Conservation (phyloP, 2,113 vertebrate species). For the Micronycteris hirsuta region DNA sequence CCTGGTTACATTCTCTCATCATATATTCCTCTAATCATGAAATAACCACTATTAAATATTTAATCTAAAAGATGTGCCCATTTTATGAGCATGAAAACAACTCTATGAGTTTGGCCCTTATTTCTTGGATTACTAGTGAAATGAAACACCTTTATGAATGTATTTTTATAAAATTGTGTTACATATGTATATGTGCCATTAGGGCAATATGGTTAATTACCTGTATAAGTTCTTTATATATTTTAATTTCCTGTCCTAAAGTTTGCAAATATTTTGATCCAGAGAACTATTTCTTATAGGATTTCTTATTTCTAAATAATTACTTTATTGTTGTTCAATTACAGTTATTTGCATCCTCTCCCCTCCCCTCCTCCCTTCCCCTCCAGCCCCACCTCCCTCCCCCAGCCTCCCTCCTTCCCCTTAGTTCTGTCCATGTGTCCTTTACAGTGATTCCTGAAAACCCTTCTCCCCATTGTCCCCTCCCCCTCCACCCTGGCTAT, state of each 20-base stretch:
- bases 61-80: neutral
- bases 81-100: neutral
- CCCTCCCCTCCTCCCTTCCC: no score
- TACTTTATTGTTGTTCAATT: no score
- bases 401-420: no score
- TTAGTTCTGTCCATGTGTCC: no score
- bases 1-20: neutral
- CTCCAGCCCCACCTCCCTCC: no score
- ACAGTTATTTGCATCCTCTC: no score
- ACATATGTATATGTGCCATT: neutral
- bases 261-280: neutral
- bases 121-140: neutral
- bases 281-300: neutral
- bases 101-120: neutral
- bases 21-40: neutral
- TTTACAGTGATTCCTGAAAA: no score
- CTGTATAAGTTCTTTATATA: neutral
- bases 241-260: neutral
- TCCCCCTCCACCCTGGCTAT: no score
- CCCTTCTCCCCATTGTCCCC: no score
- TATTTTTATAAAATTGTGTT: neutral
- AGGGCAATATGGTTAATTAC: neutral
- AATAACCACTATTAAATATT: neutral
- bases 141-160: neutral
- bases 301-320: no score